A percentile compares a stretch with the other conserved stretches of the same genome.
Conservation (phyloP, 2,113 vertebrate species). For the Mustela lutreola region DNA sequence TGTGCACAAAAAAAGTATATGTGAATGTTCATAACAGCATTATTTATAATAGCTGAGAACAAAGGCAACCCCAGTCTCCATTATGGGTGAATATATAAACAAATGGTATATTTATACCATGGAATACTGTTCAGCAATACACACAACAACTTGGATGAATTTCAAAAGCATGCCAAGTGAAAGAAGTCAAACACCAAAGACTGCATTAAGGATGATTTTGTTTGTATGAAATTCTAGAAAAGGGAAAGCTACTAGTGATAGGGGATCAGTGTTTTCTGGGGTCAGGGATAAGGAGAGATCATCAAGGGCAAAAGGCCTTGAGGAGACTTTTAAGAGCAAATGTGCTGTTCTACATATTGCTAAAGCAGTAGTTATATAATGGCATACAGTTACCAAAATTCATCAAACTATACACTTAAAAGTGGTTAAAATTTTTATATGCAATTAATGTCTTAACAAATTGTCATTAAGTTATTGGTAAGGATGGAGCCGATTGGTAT, state of each 20-base stretch:
- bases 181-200: neutral
- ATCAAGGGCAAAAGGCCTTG: neutral
- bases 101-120: neutral
- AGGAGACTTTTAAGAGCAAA: neutral
- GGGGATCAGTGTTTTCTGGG: neutral
- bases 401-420: neutral
- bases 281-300: neutral
- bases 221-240: conserved; percentile 27
- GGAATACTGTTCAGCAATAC: neutral
- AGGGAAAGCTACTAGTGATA: neutral
- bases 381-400: neutral
- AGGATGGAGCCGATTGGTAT: conserved; percentile 17
- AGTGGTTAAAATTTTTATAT: neutral
- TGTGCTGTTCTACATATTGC: neutral
- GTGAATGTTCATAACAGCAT: neutral
- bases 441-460: neutral
- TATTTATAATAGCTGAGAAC: neutral
- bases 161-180: neutral
- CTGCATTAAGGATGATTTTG: neutral
- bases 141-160: neutral
- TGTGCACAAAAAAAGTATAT: neutral
- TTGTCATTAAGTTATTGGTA: conserved; percentile 24
- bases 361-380: neutral
- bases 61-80: neutral
- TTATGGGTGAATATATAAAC: neutral